These are phyloP conservation scores for Hepsetus odoe DNA, from an alignment of 2,113 vertebrate genomes.

Conservation along the genomic window DNA sequence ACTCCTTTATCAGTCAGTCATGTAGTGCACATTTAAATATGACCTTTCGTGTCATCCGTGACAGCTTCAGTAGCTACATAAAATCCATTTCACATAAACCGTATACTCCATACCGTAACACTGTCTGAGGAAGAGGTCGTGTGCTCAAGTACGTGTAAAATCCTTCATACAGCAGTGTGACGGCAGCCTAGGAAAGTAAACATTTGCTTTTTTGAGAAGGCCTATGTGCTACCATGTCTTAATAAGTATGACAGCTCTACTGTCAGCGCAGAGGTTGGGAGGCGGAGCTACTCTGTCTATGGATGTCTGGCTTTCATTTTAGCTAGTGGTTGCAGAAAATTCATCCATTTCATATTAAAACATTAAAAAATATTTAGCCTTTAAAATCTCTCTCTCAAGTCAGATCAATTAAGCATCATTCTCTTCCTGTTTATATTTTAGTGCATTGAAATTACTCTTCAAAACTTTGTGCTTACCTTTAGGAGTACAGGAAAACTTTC, in stretches of 20 bases:
- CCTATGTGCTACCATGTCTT: neutral
- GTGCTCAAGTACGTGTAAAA: constrained; percentile 5
- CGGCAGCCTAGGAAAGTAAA: constrained; percentile 20
- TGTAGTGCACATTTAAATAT: constrained; percentile 6
- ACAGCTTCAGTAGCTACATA: constrained; percentile 21
- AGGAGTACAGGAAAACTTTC: neutral
- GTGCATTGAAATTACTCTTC: neutral
- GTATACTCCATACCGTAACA: constrained; percentile 21
- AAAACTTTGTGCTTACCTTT: neutral
- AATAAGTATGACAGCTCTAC: neutral
- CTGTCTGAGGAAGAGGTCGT: neutral
- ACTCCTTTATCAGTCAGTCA: constrained; percentile 11
- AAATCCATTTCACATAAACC: constrained; percentile 8
- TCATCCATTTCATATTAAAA: no score
- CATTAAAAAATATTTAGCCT: neutral
- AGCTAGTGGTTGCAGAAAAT: no score
- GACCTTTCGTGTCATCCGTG: constrained; percentile 18
- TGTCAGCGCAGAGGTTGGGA: neutral
- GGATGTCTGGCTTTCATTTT: constrained; percentile 18
- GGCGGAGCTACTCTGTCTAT: neutral
- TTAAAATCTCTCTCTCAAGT: neutral
- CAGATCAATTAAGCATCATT: neutral
- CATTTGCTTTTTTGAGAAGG: constrained; percentile 11
- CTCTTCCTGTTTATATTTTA: neutral
- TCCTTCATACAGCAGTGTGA: constrained; percentile 8